Conservation (phyloP, 1,140 invertebrate genomes). For the Magallana gigas region DNA sequence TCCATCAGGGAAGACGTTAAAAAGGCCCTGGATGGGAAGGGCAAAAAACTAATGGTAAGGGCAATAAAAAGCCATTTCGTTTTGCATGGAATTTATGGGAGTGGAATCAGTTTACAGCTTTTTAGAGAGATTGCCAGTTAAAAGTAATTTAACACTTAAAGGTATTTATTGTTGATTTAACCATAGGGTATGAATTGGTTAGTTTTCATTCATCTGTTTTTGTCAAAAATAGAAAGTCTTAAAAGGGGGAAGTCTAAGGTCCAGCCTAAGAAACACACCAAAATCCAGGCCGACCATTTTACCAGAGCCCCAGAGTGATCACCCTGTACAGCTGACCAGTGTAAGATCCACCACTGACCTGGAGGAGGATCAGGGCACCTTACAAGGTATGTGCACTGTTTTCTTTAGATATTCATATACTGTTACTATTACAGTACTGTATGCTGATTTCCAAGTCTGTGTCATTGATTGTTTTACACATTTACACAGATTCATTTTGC, state of each 20-base stretch:
- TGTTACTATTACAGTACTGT: not conserved
- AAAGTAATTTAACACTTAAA: no score
- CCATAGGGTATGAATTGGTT: no score
- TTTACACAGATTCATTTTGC: no score
- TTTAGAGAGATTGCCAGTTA: not conserved
- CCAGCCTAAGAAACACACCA: conserved; percentile 56
- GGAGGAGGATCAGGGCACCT: not conserved
- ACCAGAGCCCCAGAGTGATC: conserved; percentile 23
- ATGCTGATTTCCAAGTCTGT: not conserved
- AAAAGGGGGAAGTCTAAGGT: conserved; percentile 63
- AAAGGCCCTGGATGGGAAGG: conserved; percentile 19
- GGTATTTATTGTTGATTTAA: no score
- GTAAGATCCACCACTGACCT: conserved; percentile 57
- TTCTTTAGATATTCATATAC: not conserved
- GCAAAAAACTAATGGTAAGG: conserved; percentile 29
- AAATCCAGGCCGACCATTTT: conserved; percentile 55
- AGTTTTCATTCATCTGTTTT: no score
- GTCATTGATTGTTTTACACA: not conserved
- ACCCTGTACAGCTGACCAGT: conserved; percentile 50
- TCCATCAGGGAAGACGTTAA: conserved; percentile 37
- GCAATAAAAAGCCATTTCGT: not conserved
- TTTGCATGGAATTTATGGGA: not conserved
- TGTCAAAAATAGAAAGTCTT: conserved; percentile 61
- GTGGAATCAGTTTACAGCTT: not conserved
- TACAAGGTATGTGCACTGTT: not conserved